Evolutionary conservation across 2,797 vertebrate genomes (phyloP).

Genomic region (Podarcis siculus): DNA sequence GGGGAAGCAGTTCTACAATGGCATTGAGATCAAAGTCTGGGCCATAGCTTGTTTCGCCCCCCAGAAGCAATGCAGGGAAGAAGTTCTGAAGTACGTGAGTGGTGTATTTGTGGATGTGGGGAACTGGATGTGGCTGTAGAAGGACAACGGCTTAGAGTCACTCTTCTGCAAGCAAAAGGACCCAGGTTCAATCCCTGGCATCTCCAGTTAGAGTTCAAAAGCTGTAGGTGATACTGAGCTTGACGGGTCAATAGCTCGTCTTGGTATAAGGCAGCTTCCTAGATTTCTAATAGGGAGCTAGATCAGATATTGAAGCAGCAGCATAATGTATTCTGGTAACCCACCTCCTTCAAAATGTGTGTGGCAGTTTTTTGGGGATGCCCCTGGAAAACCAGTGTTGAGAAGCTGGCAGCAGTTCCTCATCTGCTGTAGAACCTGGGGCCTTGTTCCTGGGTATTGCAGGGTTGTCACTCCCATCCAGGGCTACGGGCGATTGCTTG

Average conservation of each 20-base stretch:
- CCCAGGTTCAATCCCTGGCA: background rate
- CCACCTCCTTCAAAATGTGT: background rate
- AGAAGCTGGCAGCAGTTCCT: background rate
- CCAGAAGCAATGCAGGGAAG: conserved; percentile 98
- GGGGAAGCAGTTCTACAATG: conserved; percentile 99
- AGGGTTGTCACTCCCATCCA: background rate
- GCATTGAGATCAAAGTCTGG: conserved; percentile 99
- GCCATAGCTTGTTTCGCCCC: conserved; percentile 99
- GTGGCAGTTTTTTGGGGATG: background rate
- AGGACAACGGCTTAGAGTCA: background rate
- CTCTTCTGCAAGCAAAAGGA: background rate
- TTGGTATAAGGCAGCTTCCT: no score
- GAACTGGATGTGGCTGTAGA: background rate
- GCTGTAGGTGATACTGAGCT: background rate
- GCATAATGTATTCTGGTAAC: background rate
- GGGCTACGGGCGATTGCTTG: background rate
- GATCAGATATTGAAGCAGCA: background rate
- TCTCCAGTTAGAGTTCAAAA: background rate
- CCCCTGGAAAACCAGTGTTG: background rate
- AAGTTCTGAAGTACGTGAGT: conserved; percentile 96
- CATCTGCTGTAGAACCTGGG: background rate
- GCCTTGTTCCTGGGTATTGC: background rate
- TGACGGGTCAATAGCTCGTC: background rate
- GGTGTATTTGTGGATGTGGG: background rate
- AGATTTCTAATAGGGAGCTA: background rate